Evolutionary conservation across 2,888 invertebrate genomes (phyloP).

Genomic region (Hyposoter dolosus): DNA sequence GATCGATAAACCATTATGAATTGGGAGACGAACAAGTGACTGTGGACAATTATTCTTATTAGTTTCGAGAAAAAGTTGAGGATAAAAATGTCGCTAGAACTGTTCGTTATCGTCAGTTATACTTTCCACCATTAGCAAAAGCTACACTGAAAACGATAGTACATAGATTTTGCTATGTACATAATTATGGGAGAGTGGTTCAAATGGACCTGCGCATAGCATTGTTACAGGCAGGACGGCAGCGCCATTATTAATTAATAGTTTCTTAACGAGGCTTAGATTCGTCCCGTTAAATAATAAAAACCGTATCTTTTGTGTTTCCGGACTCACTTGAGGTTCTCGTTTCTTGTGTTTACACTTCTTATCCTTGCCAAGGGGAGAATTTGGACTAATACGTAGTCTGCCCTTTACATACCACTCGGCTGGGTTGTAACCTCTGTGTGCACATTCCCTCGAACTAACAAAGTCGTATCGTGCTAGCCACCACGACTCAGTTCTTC

Average conservation of each 20-base stretch:
- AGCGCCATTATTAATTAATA: slow-evolving; percentile 31
- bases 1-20: too few species aligned
- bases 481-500: neutral
- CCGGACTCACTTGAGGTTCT: slow-evolving; percentile 36
- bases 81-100: neutral
- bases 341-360: slow-evolving; percentile 40
- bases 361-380: neutral
- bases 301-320: slow-evolving; percentile 52
- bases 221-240: neutral
- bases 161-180: neutral
- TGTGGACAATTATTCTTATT: neutral
- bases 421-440: slow-evolving; percentile 12
- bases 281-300: slow-evolving; percentile 54
- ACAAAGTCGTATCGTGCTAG: slow-evolving; percentile 25
- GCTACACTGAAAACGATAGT: neutral
- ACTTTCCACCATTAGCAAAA: neutral
- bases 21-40: too few species aligned
- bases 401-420: slow-evolving; percentile 13
- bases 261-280: slow-evolving; percentile 32
- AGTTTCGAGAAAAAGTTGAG: neutral
- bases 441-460: slow-evolving; percentile 52
- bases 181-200: neutral
- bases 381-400: slow-evolving; percentile 9
- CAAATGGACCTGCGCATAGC: neutral
- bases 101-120: neutral